A percentile compares a stretch with the other conserved stretches of the same genome.
Evolutionary conservation across 2,888 invertebrate species (phyloP).

Genomic region (Seira musarum): DNA sequence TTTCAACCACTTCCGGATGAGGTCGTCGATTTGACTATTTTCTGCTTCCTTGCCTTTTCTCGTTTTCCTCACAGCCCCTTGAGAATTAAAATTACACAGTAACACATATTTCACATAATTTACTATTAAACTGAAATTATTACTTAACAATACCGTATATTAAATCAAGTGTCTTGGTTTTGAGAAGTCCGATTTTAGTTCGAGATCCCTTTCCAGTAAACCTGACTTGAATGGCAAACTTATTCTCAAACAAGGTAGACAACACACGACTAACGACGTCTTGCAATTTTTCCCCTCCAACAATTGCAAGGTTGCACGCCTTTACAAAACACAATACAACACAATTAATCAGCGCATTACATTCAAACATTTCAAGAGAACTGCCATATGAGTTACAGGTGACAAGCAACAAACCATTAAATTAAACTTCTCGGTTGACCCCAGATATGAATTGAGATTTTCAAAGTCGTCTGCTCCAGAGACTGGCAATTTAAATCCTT

Average conservation of each 20-base stretch:
- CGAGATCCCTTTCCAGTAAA: no score
- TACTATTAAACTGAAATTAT: neutral
- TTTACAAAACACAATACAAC: no score
- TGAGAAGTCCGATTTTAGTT: neutral
- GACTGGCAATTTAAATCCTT: neutral
- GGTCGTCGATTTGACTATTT: neutral
- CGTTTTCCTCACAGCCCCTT: constrained; percentile 9
- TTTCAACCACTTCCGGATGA: constrained; percentile 7
- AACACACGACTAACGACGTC: neutral
- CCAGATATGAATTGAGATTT: neutral
- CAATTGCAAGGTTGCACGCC: neutral
- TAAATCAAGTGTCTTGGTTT: neutral
- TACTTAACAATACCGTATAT: neutral
- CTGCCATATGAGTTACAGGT: no score
- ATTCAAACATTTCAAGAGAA: no score
- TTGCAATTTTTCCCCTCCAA: neutral
- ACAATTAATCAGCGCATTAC: no score
- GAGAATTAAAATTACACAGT: neutral
- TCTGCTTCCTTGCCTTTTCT: neutral
- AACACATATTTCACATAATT: neutral
- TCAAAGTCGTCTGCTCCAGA: no score
- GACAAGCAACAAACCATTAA: neutral
- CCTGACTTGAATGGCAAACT: no score
- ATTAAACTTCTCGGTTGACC: neutral
- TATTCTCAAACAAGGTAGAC: neutral